Conservation (phyloP, 2,797 vertebrate species). For the Acropternis orthonyx region DNA sequence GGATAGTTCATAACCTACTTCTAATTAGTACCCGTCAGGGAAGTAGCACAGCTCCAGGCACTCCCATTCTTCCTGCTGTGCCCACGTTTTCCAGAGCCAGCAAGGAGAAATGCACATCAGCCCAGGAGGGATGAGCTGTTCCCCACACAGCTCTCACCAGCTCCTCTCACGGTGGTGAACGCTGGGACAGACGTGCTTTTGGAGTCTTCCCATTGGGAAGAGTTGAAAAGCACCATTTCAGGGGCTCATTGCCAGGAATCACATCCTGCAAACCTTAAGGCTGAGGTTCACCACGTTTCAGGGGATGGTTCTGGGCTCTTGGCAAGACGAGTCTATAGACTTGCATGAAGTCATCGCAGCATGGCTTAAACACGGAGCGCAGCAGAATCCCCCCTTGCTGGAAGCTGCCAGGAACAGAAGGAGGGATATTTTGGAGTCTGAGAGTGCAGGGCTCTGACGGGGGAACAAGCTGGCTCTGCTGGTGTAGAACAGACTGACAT, state of each 20-base stretch:
- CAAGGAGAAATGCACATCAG: background rate
- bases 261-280: background rate
- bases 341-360: background rate
- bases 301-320: background rate
- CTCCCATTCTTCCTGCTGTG: background rate
- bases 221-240: background rate
- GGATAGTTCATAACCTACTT: background rate
- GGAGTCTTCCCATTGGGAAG: background rate
- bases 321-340: fast-evolving
- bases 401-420: background rate
- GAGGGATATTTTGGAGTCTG: background rate
- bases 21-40: background rate
- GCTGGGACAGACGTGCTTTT: fast-evolving
- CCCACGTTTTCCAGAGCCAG: fast-evolving
- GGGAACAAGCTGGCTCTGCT: background rate
- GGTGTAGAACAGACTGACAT: background rate
- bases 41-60: background rate
- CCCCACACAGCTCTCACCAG: background rate
- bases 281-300: background rate
- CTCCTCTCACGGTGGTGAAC: fast-evolving
- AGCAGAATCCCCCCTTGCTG: background rate
- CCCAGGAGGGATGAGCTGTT: background rate
- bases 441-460: background rate
- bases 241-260: background rate
- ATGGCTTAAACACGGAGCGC: background rate